These are phyloP conservation scores for Mesorhabditis spiculigera DNA, from an alignment of 2,888 invertebrate species.

Conservation along the genomic window DNA sequence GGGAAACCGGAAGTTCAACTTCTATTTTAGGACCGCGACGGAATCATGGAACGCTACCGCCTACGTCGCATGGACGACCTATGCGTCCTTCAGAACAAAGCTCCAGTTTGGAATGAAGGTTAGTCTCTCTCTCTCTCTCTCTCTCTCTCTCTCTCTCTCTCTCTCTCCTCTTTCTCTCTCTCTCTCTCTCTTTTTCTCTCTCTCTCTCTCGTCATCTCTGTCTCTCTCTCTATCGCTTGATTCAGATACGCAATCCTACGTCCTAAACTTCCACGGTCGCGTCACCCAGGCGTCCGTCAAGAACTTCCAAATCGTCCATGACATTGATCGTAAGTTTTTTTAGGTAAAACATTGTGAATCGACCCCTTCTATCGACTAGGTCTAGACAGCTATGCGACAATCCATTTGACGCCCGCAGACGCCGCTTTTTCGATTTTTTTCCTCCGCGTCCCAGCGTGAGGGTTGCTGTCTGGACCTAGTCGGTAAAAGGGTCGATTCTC, in stretches of 20 bases:
- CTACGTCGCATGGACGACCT: conserved; percentile 82
- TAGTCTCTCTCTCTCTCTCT: no score
- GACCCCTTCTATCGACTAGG: no score
- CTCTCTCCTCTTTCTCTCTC: no score
- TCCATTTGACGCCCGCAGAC: no score
- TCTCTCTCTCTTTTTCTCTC: not conserved
- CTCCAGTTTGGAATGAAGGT: conserved; percentile 95
- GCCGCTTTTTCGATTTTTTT: not conserved
- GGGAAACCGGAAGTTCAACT: no score
- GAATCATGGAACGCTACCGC: conserved; percentile 68
- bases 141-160: no score
- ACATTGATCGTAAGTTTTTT: conserved; percentile 76
- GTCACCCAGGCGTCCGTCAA: conserved; percentile 99
- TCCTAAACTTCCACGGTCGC: conserved; percentile 95
- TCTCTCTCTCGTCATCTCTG: no score
- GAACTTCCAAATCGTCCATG: conserved; percentile 98
- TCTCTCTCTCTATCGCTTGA: no score
- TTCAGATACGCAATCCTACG: conserved; percentile 97
- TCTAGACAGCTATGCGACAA: no score
- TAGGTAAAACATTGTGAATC: not conserved
- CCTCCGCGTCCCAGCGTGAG: not conserved
- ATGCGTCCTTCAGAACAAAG: conserved; percentile 93
- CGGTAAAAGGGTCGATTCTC: no score
- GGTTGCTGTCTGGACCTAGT: no score
- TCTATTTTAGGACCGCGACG: conserved; percentile 65